Evolutionary conservation across 2,888 invertebrate species (phyloP).

Genomic region (Dione juno): DNA sequence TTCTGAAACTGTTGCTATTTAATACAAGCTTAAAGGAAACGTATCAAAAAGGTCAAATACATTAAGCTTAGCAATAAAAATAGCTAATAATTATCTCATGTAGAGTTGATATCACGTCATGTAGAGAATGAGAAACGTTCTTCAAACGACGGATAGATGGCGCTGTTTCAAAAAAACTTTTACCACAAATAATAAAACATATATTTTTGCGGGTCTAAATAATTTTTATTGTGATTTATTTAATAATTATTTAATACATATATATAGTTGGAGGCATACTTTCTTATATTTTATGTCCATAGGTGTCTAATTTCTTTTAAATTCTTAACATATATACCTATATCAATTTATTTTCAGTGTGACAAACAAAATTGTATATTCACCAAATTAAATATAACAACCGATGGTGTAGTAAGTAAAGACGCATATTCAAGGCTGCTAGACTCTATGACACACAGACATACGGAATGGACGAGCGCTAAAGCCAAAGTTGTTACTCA

Average conservation of each 20-base stretch:
- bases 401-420: constrained; percentile 56
- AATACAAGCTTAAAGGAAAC: no score
- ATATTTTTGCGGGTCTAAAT: background rate
- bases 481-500: constrained; percentile 66
- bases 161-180: background rate
- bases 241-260: no score
- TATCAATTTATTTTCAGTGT: constrained; percentile 64
- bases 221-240: background rate
- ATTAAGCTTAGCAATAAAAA: background rate
- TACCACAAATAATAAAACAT: background rate
- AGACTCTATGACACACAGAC: constrained; percentile 60
- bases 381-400: constrained; percentile 60
- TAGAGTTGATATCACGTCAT: background rate
- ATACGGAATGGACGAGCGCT: constrained; percentile 65
- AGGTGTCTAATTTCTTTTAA: no score
- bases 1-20: no score
- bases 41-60: no score
- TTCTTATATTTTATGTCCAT: no score
- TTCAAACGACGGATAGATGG: background rate
- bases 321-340: no score
- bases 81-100: background rate
- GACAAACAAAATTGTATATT: constrained; percentile 69
- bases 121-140: background rate
- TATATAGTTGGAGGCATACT: no score
- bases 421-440: constrained; percentile 64